phyloP scores from a whole-genome alignment of 2,888 invertebrate genomes.

The Aradus depressus region DNA sequence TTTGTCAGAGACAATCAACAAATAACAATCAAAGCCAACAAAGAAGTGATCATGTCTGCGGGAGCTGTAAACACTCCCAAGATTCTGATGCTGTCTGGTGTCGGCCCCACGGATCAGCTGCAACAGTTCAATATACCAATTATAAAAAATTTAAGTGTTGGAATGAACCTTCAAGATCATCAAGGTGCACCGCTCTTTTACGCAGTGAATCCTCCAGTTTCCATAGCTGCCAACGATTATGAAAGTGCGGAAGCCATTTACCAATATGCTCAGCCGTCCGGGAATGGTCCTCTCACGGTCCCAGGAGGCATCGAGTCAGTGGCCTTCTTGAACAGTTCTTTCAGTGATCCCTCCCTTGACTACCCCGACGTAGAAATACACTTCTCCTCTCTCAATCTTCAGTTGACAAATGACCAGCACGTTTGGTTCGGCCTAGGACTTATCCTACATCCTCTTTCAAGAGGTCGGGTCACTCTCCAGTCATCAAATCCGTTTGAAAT shows the following conservation, averaged over 20 bases:
- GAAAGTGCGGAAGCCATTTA: conserved; percentile 12
- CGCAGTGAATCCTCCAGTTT: conserved; percentile 11
- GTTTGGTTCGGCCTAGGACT: conserved; percentile 12
- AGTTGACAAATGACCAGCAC: conserved; percentile 2
- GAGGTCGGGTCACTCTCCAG: conserved; percentile 14
- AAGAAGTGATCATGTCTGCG: conserved; percentile 42
- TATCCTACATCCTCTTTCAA: conserved; percentile 10
- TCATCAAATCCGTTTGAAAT: conserved; percentile 32
- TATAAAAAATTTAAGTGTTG: conserved; percentile 36
- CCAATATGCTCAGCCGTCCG: conserved; percentile 15
- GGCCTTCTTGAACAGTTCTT: conserved; percentile 13
- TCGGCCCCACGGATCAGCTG: conserved; percentile 31
- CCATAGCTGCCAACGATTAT: conserved; percentile 5
- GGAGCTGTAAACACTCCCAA: conserved; percentile 44
- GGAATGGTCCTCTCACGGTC: conserved; percentile 5
- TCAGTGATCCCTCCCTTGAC: conserved; percentile 1
- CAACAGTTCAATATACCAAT: conserved; percentile 33
- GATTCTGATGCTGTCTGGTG: conserved; percentile 42
- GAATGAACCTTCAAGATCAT: conserved; percentile 36
- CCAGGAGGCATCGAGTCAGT: conserved; percentile 18
- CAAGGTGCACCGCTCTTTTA: conserved; percentile 11
- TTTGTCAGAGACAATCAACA: conserved; percentile 31
- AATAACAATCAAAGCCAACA: conserved; percentile 35
- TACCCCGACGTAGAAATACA: conserved; percentile 19
- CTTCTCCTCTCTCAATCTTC: conserved; percentile 9